These are phyloP conservation scores for Brienomyrus longianalis DNA, from an alignment of 2,113 vertebrate species.

Conservation along the genomic window DNA sequence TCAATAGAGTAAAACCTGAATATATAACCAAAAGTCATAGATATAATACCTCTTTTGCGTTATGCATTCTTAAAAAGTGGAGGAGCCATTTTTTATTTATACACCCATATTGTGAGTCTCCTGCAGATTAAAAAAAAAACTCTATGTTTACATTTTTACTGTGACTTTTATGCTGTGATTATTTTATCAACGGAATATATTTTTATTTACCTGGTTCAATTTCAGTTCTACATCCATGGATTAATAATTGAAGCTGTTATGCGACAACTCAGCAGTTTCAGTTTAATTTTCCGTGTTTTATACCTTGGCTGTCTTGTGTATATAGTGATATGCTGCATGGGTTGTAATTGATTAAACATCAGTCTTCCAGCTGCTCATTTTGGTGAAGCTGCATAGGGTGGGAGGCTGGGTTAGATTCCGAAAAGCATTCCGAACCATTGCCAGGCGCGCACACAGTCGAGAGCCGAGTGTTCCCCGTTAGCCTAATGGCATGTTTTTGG, in stretches of 20 bases:
- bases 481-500: background rate
- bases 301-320: background rate
- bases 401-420: background rate
- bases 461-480: background rate
- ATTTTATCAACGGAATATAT: background rate
- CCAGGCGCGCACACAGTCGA: background rate
- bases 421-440: background rate
- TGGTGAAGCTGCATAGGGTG: background rate
- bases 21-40: background rate
- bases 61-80: background rate
- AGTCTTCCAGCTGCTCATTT: background rate
- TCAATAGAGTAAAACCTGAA: background rate
- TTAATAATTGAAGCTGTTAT: background rate
- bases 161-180: background rate
- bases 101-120: background rate
- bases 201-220: background rate
- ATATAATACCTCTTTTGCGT: background rate
- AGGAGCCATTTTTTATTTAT: background rate
- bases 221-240: background rate
- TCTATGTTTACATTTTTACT: background rate
- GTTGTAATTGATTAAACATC: background rate
- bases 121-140: background rate
- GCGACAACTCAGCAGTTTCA: background rate
- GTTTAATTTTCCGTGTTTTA: background rate
- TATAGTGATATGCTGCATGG: background rate